Base-by-base conservation (phyloP, 2,888 invertebrate species). In the Trissolcus japonicus region DNA sequence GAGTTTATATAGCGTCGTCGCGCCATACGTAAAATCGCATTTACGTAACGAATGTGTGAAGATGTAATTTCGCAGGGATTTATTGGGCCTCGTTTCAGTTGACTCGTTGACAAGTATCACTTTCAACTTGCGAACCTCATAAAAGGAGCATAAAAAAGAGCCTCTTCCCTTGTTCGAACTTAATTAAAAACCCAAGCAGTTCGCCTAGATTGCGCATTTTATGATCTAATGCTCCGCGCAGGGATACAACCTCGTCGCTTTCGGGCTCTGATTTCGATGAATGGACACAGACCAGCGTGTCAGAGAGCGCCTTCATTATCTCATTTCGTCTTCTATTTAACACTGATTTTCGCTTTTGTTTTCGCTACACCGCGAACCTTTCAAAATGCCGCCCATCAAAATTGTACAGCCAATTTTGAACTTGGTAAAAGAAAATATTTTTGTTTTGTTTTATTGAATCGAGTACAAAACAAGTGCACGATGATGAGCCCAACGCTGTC, bases 1-100 rank as follows among this genome's bases (percentile, higher is more conserved):
- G 35, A 35, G 35, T 51, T 51, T 59, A 46, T 53, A 51, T 51
- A 51, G 46, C 62, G 16, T 21, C 60, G 21, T 46, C 63, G 74
- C 80, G 72, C 80, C 35, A 74, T 77, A 80, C 80, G 80, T 63
- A 65, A 63, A 75, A 78, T 62, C 54, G 35, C 35, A 69, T 69
- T 75, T 75, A 71, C 67, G 66, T 74, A 78, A 65, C 69, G 35
- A 62, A 73, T 40, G 60, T 63, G 60, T 29, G 60, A 59, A 67
- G 55, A 59, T 50, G n/a, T 29, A 40, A 59, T 59, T 41, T 29
- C 43, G 41, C 17, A 9, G 17, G 16, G 63, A 59, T 74, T 74
- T 75, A 69, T 69, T 60, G 65, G 59, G 16, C 35, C 68, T 69
- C 65, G 68, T 68, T 75, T 63, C 60, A 51, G 51, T 19, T 65